Evolutionary conservation across 1,140 invertebrate genomes (phyloP), one percentile per base, ranked within the genome.

Genomic region (Cyrtorhinus lividipennis): DNA sequence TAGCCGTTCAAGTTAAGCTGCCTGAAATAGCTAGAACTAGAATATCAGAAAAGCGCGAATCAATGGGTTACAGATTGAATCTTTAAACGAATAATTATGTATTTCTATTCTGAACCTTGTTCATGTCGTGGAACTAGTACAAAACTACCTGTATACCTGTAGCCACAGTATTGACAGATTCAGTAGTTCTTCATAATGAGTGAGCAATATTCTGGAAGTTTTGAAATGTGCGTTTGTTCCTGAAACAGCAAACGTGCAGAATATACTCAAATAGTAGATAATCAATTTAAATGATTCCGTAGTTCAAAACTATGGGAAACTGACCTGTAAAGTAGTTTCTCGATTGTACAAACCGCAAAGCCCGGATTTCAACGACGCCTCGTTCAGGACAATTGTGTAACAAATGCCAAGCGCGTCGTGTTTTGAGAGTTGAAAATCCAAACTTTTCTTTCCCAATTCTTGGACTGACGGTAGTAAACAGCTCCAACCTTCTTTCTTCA

Each of bases 331-430:
- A 62, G 83, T 86, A 2, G 88, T 90, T 68, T 85, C 85, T 66
- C 87, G 78, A 70, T 78, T 86, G 30, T 83, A 75, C 63, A 92
- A 72, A 66, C 78, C 73, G 63, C 85, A 73, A 64, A 90, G 79
- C n/a, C 88, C 89, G 74, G 79, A 82, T 66, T 79, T 78, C 1
- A 90, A 73, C 61, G 84, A 84, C 38, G 74, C 75, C 60, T 80
- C 78, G 71, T 81, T 77, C 13, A 89, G 70, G 2, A 83, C 73
- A 44, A 87, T 72, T 62, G 81, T 80, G 68, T 84, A 88, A n/a
- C 85, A 82, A 8, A 89, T 73, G n/a, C 78, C 75, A 66, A 80
- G 72, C 58, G 69, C 70, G 66, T 78, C 73, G 67, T 69, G 71
- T 26, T 73, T 67, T 2, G 24, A 24, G 44, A 71, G 65, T 20